phyloP scores from a whole-genome alignment of 1,140 invertebrate genomes.

The Drosophila ercepeae region DNA sequence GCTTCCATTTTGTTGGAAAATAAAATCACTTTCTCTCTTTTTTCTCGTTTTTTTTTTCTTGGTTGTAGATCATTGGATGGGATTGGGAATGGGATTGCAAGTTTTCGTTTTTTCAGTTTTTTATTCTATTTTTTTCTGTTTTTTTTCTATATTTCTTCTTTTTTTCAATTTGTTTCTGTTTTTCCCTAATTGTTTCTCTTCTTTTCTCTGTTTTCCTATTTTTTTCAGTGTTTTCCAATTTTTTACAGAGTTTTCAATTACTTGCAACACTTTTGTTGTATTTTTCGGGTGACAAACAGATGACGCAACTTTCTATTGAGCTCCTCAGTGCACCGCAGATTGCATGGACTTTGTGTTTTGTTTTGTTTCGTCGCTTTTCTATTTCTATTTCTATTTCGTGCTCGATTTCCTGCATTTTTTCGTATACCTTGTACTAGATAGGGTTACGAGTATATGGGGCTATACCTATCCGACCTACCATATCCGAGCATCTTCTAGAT shows the following conservation, averaged over 20 bases:
- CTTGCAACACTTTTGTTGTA: slow-evolving; percentile 1
- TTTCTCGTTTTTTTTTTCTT: no score
- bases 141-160: no score
- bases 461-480: no score
- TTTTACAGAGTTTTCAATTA: slow-evolving; percentile 8
- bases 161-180: no score
- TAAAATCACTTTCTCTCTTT: slow-evolving; percentile 34
- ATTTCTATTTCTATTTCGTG: slow-evolving; percentile 29
- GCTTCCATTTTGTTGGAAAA: slow-evolving; percentile 18
- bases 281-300: slow-evolving; percentile 36
- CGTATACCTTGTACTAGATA: neutral
- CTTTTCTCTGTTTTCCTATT: no score
- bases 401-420: slow-evolving; percentile 13
- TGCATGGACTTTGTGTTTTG: neutral
- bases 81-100: neutral
- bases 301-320: slow-evolving; percentile 52
- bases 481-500: neutral
- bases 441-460: neutral
- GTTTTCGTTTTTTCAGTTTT: neutral
- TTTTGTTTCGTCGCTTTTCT: slow-evolving; percentile 43
- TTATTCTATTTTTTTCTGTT: no score
- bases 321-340: no score
- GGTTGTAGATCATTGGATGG: slow-evolving; percentile 13
- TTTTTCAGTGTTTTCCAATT: neutral
- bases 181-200: no score